These are phyloP conservation scores for Pseudomyrmex flavicornis DNA, from an alignment of 1,140 invertebrate species.

Conservation along the genomic window DNA sequence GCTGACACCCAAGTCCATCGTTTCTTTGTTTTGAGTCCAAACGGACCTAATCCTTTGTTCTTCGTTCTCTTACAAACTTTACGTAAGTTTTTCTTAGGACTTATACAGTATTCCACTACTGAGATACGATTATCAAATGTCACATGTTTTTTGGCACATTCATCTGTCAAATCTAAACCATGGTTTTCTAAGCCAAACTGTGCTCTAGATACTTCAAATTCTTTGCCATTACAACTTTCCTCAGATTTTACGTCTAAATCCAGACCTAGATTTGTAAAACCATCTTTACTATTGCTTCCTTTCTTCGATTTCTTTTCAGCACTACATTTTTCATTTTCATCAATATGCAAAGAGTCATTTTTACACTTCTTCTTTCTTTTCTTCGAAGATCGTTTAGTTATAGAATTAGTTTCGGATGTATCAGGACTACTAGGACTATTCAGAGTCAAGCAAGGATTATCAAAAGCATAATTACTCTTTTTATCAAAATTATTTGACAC, in stretches of 20 bases:
- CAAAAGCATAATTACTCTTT: constrained; percentile 72
- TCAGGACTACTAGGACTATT: constrained; percentile 57
- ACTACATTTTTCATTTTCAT: constrained; percentile 4
- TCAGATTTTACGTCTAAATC: constrained; percentile 65
- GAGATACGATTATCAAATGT: constrained; percentile 81
- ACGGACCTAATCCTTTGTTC: constrained; percentile 78
- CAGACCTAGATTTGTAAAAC: constrained; percentile 73
- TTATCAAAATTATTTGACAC: constrained; percentile 67
- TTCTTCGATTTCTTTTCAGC: constrained; percentile 54
- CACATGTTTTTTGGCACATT: constrained; percentile 79
- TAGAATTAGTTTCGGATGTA: background rate
- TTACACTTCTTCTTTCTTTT: constrained; percentile 64
- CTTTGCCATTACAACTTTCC: constrained; percentile 57
- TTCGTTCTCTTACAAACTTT: constrained; percentile 73
- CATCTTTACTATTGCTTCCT: constrained; percentile 26
- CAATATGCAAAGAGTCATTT: constrained; percentile 33
- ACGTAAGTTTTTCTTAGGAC: constrained; percentile 75
- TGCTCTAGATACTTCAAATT: constrained; percentile 79
- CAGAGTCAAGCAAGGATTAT: constrained; percentile 76
- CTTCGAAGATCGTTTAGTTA: constrained; percentile 56
- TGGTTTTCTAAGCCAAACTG: constrained; percentile 78
- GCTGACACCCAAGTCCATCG: no score
- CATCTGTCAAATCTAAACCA: constrained; percentile 80
- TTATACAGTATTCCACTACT: constrained; percentile 61
- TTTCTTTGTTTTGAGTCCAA: constrained; percentile 64